Base-by-base conservation (phyloP, 53 echinoderm and acorn worm genomes). In the Holothuria scabra region DNA sequence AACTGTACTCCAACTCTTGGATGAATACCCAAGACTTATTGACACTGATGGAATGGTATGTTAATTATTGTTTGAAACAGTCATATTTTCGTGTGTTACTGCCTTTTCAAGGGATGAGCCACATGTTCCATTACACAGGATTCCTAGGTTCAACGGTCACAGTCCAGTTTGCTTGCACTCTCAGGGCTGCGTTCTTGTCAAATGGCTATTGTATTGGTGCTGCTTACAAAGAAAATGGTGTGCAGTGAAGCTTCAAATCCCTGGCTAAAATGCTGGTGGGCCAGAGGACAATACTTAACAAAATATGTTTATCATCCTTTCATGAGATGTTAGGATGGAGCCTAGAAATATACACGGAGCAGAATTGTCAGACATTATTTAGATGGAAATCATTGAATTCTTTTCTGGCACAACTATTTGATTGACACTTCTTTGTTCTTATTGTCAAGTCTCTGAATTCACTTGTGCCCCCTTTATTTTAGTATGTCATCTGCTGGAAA, bases 11-110 rank as follows among this genome's bases (percentile, higher is more conserved):
- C 65, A 65, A 65, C 65, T 65, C 21, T 31, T 65, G 25, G 65
- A 65, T 12, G 65, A 65, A 65, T 65, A 65, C 25, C 65, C 65
- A 13, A 65, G 65, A 24, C 65, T 65, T 65, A 31, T 65, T 65
- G 65, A 65, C 25, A 65, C 65, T 13, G 65, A 65, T 65, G 65
- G 65, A 65, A 65, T 65, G 65, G 65, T 25, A 65, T 24, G 25
- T 65, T 65, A n/a, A 19, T n/a, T 65, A n/a, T n/a, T 65, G 25
- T 65, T 65, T 65, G n/a, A 2, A 16, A 22, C 25, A n/a, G 10
- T 25, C 25, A 65, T 65, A 65, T 7, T 65, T n/a, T 65, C 28
- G 2, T 65, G 65, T 31, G 25, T 65, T 65, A 65, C 65, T 65
- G 65, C 28, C 65, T 28, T 28, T 14, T 25, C 65, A 65, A 31